Evolutionary conservation across 1,140 invertebrate species (phyloP), one percentile per base, ranked within the genome.

Genomic region (Saccostrea echinata): DNA sequence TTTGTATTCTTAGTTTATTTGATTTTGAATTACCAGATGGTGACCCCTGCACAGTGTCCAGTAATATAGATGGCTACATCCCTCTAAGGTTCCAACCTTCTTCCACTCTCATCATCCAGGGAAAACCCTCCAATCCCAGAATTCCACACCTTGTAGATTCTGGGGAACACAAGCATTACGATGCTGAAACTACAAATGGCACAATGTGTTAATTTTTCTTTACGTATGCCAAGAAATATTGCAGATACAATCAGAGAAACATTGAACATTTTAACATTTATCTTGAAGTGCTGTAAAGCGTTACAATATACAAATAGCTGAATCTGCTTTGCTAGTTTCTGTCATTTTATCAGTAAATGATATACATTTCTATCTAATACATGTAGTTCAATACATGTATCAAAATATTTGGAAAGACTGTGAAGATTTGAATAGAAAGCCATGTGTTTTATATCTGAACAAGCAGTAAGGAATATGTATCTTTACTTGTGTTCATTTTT

Each of bases 41-140:
- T 33, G 91, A 92, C 8, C 90, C 93, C 1, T 91, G 90, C 88
- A 91, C 93, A 1, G 88, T 92, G 24, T 90, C 93, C 55, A 85
- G 91, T 64, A 94, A 94, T 71, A 91, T 93, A 84, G 93, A 94
- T 91, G 93, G 93, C 21, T 94, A 93, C 88, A 93, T 94, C 84
- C 93, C 93, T 6, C 82, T 94, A 30, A 91, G 90, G 86, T 94
- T 90, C 87, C 27, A 88, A 12, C 87, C 93, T 9, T 90, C 88
- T 57, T 88, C 91, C 12, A 91, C 91, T 24, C 71, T 94, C 1
- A 87, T 87, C 12, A 92, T 94, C 86, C 43, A 93, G 93, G 68
- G 88, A 55, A 83, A 21, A 24, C 52, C n/a, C 12, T 52, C 21
- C 33, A 82, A 35, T 35, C 80, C 80, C 35, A 51, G 33, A 51